phyloP scores from a whole-genome alignment of 2,888 invertebrate species.

The Caenorhabditis sulstoni region DNA sequence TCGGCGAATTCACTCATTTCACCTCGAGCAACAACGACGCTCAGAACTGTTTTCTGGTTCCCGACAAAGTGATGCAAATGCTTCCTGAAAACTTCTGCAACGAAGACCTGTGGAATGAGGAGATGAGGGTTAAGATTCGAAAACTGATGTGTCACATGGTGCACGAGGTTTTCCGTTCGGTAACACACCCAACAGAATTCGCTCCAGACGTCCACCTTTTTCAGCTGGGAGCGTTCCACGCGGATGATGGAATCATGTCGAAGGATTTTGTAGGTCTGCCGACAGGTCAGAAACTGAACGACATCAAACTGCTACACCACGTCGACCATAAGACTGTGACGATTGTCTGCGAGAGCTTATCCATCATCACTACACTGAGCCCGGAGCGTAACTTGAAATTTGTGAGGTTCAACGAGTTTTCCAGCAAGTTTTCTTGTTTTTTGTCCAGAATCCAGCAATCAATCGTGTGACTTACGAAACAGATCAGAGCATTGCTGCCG shows the following conservation, averaged over 20 bases:
- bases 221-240: conserved; percentile 27
- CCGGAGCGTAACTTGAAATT: conserved; percentile 10
- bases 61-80: neutral
- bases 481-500: conserved; percentile 33
- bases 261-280: neutral
- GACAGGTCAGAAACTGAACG: neutral
- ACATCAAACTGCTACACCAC: conserved; percentile 3
- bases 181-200: neutral
- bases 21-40: conserved; percentile 2
- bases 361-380: conserved; percentile 13
- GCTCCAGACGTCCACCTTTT: neutral
- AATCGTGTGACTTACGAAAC: conserved; percentile 3
- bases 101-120: neutral
- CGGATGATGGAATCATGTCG: conserved; percentile 15
- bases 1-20: conserved; percentile 9
- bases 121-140: neutral
- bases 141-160: conserved; percentile 10
- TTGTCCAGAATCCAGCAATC: conserved; percentile 2
- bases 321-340: conserved; percentile 9
- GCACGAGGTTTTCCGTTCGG: conserved; percentile 29
- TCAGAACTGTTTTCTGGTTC: conserved; percentile 17
- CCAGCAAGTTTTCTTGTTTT: neutral
- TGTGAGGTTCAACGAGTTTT: conserved; percentile 3
- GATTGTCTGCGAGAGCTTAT: conserved; percentile 30
- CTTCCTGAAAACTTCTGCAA: neutral